Base-by-base conservation (phyloP, 2,888 invertebrate genomes). In the Hirtodrosophila histrioides region DNA sequence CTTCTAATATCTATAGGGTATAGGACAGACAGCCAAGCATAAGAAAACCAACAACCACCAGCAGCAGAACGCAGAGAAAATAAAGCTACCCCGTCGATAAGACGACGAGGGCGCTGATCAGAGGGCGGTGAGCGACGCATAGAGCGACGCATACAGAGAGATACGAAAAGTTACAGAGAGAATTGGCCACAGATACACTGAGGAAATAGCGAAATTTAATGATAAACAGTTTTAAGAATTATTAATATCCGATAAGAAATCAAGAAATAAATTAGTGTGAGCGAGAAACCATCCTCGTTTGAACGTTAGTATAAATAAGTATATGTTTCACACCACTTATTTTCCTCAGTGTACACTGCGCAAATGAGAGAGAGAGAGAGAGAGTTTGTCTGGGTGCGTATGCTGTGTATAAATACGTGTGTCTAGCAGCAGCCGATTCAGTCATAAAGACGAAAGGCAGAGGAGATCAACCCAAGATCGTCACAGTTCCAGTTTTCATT, bases 401-500 rank as follows among this genome's bases (percentile, higher is more conserved):
- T 61, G 65, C 56, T 62, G 61, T 64, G 48, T 86, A 86, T 82
- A 82, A 82, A 82, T 76, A 79, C 81, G 69, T 69, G 80, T 49
- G 62, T 73, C 64, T 54, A 49, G 43, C 53, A 43, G 65, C 48
- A 49, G 67, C 39, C 46, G 53, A 41, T 40, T 74, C 74, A 81
- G 81, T 81, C 74, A 64, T 67, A 58, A 53, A 79, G 39, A 48
- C 39, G 70, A 6, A 43, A 62, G 41, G 46, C 69, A 54, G 29
- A 71, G 62, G 58, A 76, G 69, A 74, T 61, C 63, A 68, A 35
- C 56, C 48, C 55, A 46, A 62, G 74, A 65, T 73, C 65, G 44
- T 39, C 11, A 41, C 12, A 43, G 45, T 36, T 36, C 5, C 27
- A 49, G 29, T 27, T 35, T 48, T 0, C 33, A 29, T 17, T 29